phyloP scores from a whole-genome alignment of 2,113 vertebrate genomes.

The Trematocara marginatum region DNA sequence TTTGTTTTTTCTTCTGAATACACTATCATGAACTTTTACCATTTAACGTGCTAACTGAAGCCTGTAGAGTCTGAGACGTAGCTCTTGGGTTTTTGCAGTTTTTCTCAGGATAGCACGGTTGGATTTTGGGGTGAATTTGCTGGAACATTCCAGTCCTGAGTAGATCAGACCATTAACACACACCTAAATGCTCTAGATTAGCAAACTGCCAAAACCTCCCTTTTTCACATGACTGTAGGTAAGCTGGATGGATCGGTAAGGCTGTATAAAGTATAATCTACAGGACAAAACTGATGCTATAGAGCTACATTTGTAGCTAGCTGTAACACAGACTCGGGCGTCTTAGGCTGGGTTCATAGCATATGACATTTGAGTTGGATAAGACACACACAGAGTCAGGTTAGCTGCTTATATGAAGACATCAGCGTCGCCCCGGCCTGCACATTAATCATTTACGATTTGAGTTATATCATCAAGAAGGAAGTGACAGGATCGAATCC shows the following conservation, averaged over 20 bases:
- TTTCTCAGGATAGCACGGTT: fast-evolving
- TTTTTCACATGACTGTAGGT: background rate
- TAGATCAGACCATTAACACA: background rate
- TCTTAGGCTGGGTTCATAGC: background rate
- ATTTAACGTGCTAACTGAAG: background rate
- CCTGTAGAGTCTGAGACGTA: fast-evolving
- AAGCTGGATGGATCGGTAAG: background rate
- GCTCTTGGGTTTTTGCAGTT: background rate
- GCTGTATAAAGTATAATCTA: background rate
- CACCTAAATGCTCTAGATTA: background rate
- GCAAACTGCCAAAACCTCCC: background rate
- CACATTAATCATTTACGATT: background rate
- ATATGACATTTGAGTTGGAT: background rate
- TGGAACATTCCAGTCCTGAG: background rate
- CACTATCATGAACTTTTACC: background rate
- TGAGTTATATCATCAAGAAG: background rate
- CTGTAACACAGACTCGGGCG: background rate
- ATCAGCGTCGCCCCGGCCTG: background rate
- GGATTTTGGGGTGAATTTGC: background rate
- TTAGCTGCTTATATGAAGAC: background rate
- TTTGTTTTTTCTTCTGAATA: background rate
- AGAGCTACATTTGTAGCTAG: background rate
- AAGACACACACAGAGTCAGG: background rate
- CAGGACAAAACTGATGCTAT: background rate
- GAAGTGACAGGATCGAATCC: background rate